phyloP scores from a whole-genome alignment of 2,888 invertebrate genomes.

The Rosalia funebris region DNA sequence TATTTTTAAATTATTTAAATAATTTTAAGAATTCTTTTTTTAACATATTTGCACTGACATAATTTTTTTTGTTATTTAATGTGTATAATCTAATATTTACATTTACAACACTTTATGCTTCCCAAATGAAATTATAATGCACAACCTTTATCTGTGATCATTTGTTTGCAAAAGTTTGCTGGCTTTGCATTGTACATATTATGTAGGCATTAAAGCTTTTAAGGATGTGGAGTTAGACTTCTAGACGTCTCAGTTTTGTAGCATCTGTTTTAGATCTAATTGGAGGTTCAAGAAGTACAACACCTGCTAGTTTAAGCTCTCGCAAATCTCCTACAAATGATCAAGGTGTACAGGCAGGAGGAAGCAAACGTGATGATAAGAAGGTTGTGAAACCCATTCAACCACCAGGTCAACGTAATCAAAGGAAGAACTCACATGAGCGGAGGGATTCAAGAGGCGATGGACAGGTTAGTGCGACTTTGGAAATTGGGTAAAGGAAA shows the following conservation, averaged over 20 bases:
- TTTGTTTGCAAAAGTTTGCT: too few relatives aligned
- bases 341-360: slow-evolving; percentile 79
- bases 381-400: slow-evolving; percentile 59
- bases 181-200: slow-evolving; percentile 7
- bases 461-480: slow-evolving; percentile 39
- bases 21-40: too few relatives aligned
- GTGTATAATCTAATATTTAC: too few relatives aligned
- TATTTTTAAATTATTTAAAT: too few relatives aligned
- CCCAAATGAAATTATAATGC: too few relatives aligned
- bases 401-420: slow-evolving; percentile 55
- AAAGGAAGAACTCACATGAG: slow-evolving; percentile 55
- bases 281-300: slow-evolving; percentile 80
- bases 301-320: slow-evolving; percentile 77
- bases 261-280: slow-evolving; percentile 76
- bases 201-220: not conserved
- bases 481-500: too few relatives aligned
- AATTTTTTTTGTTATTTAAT: too few relatives aligned
- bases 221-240: too few relatives aligned
- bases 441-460: slow-evolving; percentile 54
- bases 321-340: slow-evolving; percentile 89
- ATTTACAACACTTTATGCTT: too few relatives aligned
- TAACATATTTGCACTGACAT: too few relatives aligned
- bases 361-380: slow-evolving; percentile 61
- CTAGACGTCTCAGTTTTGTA: slow-evolving; percentile 47
- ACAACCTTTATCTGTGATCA: too few relatives aligned